These are phyloP conservation scores for Fundulus diaphanus DNA, from an alignment of 2,797 vertebrate species.

Conservation along the genomic window DNA sequence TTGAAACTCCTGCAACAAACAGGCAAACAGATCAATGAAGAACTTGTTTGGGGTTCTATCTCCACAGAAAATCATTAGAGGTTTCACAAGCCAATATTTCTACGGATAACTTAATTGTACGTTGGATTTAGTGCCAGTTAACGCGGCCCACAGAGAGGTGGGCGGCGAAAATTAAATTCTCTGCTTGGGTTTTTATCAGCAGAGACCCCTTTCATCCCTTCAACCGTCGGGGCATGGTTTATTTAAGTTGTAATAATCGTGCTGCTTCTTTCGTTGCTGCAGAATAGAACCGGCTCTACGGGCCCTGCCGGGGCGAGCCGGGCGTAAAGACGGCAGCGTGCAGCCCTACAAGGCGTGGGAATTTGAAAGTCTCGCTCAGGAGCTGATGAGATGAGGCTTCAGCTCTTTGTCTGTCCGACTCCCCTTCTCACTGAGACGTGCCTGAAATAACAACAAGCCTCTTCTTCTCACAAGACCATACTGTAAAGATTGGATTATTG, in stretches of 20 bases:
- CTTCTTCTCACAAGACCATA: background rate
- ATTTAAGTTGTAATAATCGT: background rate
- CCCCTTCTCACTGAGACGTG: background rate
- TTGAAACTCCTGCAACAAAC: slow-evolving; percentile 1
- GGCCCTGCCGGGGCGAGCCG: background rate
- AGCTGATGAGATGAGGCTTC: slow-evolving; percentile 2
- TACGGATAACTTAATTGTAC: background rate
- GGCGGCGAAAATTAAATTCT: background rate
- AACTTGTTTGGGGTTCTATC: slow-evolving; percentile 4
- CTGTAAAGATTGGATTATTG: slow-evolving; percentile 34
- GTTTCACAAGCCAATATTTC: background rate
- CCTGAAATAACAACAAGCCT: slow-evolving; percentile 10
- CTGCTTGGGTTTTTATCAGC: slow-evolving; percentile 1
- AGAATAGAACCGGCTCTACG: background rate
- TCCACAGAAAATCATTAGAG: background rate
- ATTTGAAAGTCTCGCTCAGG: background rate
- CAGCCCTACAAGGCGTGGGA: slow-evolving; percentile 7
- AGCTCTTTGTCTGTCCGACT: background rate
- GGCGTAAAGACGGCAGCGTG: background rate
- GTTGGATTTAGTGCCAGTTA: background rate
- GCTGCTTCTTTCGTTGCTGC: background rate
- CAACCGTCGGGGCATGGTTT: background rate
- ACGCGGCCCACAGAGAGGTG: background rate
- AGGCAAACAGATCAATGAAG: slow-evolving; percentile 7
- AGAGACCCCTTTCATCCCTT: slow-evolving; percentile 4